A percentile compares a stretch with the other conserved stretches of the same genome.
Conservation (phyloP, 2,888 invertebrate species). For the Galerucella pusilla region DNA sequence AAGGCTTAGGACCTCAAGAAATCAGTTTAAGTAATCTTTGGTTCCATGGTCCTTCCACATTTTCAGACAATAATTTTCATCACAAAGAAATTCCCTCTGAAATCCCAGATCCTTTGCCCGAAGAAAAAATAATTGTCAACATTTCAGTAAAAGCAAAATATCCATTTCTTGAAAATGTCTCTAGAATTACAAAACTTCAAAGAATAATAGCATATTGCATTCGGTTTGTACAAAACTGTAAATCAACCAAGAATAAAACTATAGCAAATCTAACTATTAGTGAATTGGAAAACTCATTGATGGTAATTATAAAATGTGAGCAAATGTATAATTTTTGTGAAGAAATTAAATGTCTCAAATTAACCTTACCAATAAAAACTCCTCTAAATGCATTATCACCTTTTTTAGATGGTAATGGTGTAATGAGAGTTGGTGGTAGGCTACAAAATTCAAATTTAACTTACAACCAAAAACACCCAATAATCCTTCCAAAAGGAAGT, state of each 20-base stretch:
- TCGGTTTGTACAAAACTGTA: no score
- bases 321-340: neutral
- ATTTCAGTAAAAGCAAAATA: no score
- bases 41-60: conserved; percentile 6
- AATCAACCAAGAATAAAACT: no score
- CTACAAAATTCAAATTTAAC: conserved; percentile 6
- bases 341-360: conserved; percentile 6
- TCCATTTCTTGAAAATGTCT: no score
- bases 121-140: neutral
- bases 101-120: neutral
- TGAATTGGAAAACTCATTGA: no score
- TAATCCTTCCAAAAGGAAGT: neutral
- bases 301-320: neutral
- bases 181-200: no score
- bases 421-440: conserved; percentile 11
- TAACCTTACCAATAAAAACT: conserved; percentile 2
- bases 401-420: conserved; percentile 9
- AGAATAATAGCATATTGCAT: no score
- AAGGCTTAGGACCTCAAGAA: conserved; percentile 17
- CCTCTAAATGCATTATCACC: conserved; percentile 4
- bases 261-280: no score
- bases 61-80: neutral
- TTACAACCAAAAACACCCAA: neutral
- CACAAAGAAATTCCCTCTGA: neutral
- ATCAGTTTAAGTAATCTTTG: conserved; percentile 1